A percentile compares a stretch with the other conserved stretches of the same genome.
These are phyloP conservation scores for Calosoma granatense DNA, from an alignment of 1,140 invertebrate species.

Conservation along the genomic window DNA sequence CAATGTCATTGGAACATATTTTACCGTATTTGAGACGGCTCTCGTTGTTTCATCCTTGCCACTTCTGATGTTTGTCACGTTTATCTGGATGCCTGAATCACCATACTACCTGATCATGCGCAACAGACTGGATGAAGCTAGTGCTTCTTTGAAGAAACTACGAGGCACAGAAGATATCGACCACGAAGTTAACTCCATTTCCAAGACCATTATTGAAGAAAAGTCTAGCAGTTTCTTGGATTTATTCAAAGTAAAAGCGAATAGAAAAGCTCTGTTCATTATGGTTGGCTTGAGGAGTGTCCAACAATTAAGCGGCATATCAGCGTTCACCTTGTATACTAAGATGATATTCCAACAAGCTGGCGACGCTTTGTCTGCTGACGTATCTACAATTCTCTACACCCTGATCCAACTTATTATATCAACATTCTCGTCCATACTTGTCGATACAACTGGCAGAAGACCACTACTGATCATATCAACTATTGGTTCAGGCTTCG, in stretches of 20 bases:
- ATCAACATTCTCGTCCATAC: constrained; percentile 46
- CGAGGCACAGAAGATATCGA: constrained; percentile 46
- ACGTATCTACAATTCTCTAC: constrained; percentile 44
- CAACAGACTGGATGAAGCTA: constrained; percentile 47
- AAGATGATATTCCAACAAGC: constrained; percentile 59
- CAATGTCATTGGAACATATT: constrained; percentile 52
- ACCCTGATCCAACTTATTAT: constrained; percentile 55
- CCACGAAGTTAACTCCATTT: constrained; percentile 46
- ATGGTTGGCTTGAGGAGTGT: constrained; percentile 54
- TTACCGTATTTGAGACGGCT: constrained; percentile 45
- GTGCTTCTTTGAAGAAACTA: constrained; percentile 47
- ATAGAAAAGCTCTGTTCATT: constrained; percentile 53
- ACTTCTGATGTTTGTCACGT: constrained; percentile 48
- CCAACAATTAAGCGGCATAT: constrained; percentile 68
- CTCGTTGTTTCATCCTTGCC: constrained; percentile 46
- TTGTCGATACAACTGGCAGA: constrained; percentile 62
- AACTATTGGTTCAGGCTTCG: constrained; percentile 40
- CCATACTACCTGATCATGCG: constrained; percentile 58
- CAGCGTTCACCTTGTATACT: constrained; percentile 62
- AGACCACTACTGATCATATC: constrained; percentile 55
- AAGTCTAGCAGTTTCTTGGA: constrained; percentile 42
- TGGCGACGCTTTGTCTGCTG: constrained; percentile 33
- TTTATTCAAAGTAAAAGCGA: constrained; percentile 43
- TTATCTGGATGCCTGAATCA: constrained; percentile 66
- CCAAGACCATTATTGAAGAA: constrained; percentile 17